Base-by-base conservation (phyloP, 2,797 vertebrate species). In the Capromys pilorides region DNA sequence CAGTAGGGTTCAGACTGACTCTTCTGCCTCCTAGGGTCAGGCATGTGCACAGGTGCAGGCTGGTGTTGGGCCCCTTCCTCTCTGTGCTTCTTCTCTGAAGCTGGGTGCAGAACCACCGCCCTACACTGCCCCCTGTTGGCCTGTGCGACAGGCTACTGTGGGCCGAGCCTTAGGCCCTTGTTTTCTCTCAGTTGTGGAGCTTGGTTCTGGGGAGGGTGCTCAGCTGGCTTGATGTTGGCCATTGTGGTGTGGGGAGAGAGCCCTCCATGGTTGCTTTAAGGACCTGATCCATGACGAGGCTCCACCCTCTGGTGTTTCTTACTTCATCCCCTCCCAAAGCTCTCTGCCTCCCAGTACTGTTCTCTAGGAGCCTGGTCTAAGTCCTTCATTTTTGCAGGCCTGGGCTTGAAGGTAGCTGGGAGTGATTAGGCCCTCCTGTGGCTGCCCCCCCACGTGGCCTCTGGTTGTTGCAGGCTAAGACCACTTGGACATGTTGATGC, bases 11-110 rank as follows among this genome's bases (percentile, higher is more conserved):
- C 36, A 36, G 13, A 22, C 54, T 57, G 51, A 22, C 19, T 24
- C 21, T 57, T 80, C 11, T 31, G 64, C 51, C n/a, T 84, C 4
- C 11, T 54, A 2, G 41, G 59, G 59, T 66, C 61, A 21, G 62
- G n/a, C 24, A 0, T 12, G 18, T 12, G 19, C 26, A 9, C 3
- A 28, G 54, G 6, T 2, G 4, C 12, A 1, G 10, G 18, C 59
- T 16, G 3, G 16, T 3, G 33, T 6, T 39, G 9, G 9, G 14
- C 6, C 59, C 66, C 39, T 4, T 26, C 10, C 45, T 51, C 6
- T 13, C 9, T 51, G 79, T 6, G 33, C 39, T 18, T 57, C 39
- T 41, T 2, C 6, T 73, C 31, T 0, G 11, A 57, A 13, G 24
- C 71, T 22, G 11, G 61, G 22, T 45, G 77, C 4, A 0, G 31